These are phyloP conservation scores for Zapornia atra DNA, from an alignment of 2,113 vertebrate genomes.

Conservation along the genomic window DNA sequence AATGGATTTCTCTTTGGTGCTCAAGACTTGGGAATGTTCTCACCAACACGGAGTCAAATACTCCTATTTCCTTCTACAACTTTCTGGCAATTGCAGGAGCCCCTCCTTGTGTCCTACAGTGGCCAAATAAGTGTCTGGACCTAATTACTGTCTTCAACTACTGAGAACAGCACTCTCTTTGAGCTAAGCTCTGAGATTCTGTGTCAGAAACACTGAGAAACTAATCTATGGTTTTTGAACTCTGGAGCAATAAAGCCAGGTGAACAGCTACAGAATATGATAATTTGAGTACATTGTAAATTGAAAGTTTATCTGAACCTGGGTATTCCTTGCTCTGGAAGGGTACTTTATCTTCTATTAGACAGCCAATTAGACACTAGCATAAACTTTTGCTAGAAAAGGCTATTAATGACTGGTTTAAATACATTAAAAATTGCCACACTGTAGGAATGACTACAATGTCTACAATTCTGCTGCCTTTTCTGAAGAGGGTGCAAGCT, in stretches of 20 bases:
- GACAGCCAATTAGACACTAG: background rate
- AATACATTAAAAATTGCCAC: background rate
- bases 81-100: background rate
- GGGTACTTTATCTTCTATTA: background rate
- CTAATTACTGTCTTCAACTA: background rate
- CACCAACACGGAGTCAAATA: background rate
- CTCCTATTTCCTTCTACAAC: background rate
- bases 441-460: background rate
- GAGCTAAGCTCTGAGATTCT: background rate
- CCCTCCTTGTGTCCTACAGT: background rate
- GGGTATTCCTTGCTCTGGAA: background rate
- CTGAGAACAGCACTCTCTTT: background rate
- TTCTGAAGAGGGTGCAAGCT: background rate
- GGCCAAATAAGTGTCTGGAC: background rate
- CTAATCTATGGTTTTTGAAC: background rate
- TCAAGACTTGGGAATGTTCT: background rate
- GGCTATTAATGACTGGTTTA: background rate
- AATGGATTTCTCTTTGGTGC: background rate
- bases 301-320: background rate
- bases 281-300: accelerated
- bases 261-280: background rate
- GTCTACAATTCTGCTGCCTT: background rate
- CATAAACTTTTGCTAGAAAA: background rate
- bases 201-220: background rate
- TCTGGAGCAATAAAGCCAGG: background rate